Percentiles rank a stretch among this genome's conserved stretches.
Evolutionary conservation across 2,113 vertebrate genomes (phyloP).

Genomic region (Trichomycterus rosablanca): DNA sequence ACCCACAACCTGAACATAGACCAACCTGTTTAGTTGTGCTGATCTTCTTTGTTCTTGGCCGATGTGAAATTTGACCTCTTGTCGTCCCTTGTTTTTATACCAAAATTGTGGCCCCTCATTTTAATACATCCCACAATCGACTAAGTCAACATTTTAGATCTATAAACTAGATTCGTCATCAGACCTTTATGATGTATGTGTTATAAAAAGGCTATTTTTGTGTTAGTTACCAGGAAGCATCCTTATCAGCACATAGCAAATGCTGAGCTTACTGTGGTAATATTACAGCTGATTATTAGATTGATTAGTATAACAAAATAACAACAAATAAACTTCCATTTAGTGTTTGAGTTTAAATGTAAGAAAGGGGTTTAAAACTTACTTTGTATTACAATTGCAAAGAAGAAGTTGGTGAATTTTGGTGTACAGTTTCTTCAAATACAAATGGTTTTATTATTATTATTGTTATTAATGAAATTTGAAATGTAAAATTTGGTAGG

Average conservation of each 20-base stretch:
- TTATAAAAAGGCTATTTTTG: constrained; percentile 7
- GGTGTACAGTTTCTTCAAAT: too few relatives aligned
- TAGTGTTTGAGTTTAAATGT: too few relatives aligned
- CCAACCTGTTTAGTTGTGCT: not conserved
- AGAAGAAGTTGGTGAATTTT: too few relatives aligned
- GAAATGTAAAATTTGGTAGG: too few relatives aligned
- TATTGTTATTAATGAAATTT: too few relatives aligned
- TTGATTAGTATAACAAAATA: not conserved
- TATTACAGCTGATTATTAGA: not conserved
- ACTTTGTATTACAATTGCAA: too few relatives aligned
- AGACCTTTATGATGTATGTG: constrained; percentile 5
- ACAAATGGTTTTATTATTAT: not conserved
- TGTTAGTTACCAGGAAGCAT: not conserved
- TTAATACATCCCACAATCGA: not conserved
- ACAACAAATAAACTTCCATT: not conserved
- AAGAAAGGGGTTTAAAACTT: too few relatives aligned
- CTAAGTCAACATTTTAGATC: not conserved
- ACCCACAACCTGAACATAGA: too few relatives aligned
- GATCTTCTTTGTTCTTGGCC: not conserved
- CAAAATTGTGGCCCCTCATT: not conserved
- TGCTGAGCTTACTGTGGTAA: not conserved
- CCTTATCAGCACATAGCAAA: not conserved
- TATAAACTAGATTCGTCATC: not conserved
- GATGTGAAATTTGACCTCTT: constrained; percentile 2
- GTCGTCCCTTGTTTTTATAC: not conserved